Evolutionary conservation across 2,797 vertebrate species (phyloP).

Genomic region (Paguma larvata): DNA sequence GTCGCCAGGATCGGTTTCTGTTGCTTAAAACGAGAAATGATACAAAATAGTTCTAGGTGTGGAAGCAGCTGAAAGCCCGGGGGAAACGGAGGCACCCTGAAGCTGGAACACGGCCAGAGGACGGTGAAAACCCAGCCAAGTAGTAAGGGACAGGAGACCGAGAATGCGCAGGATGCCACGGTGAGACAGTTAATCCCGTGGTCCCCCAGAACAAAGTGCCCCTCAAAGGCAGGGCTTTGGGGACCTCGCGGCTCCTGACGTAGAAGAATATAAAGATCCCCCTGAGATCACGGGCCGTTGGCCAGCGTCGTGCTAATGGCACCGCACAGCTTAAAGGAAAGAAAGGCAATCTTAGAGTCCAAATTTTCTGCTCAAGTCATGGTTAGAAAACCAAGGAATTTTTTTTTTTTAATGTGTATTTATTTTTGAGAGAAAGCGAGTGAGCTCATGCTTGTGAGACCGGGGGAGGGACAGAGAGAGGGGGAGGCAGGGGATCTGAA

Average conservation of each 20-base stretch:
- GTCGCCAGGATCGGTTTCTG: background rate
- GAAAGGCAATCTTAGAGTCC: background rate
- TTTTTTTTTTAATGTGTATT: background rate
- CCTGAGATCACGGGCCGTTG: background rate
- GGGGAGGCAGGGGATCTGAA: no score
- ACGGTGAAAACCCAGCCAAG: constrained; percentile 1
- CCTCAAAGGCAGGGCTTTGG: constrained; percentile 3
- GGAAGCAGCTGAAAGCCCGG: background rate
- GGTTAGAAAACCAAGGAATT: background rate
- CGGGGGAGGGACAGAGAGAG: no score
- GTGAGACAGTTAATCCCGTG: constrained; percentile 59
- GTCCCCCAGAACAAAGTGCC: constrained; percentile 23
- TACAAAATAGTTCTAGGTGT: background rate
- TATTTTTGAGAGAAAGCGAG: no score
- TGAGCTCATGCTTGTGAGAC: no score
- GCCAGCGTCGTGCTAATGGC: background rate
- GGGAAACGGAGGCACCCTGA: background rate
- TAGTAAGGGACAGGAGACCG: background rate
- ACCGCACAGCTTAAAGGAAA: background rate
- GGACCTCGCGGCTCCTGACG: background rate
- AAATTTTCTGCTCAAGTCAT: background rate
- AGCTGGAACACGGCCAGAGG: background rate
- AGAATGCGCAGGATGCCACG: background rate
- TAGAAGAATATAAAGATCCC: background rate
- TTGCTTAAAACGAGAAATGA: constrained; percentile 54